A percentile compares a stretch with the other conserved stretches of the same genome.
Conservation (phyloP, 2,797 vertebrate species). For the Scolopax rusticola region DNA sequence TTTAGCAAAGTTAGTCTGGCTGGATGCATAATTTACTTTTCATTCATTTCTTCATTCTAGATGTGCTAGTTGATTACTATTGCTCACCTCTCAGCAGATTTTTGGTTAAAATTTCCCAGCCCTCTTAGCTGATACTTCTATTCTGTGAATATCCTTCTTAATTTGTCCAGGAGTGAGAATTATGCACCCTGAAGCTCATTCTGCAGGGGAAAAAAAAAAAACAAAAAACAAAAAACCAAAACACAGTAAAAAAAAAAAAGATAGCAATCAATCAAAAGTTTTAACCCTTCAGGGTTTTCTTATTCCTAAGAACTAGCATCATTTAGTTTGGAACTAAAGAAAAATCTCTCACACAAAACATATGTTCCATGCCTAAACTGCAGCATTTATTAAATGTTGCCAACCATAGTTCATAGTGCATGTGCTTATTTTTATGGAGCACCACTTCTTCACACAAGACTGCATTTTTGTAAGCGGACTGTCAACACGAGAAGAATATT, state of each 20-base stretch:
- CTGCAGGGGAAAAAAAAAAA: not conserved
- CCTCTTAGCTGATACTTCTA: not conserved
- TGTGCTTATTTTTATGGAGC: not conserved
- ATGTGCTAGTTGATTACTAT: not conserved
- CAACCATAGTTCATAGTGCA: not conserved
- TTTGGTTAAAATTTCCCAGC: not conserved
- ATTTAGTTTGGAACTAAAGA: not conserved
- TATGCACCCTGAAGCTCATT: not conserved
- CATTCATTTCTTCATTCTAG: not conserved
- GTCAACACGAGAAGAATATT: not conserved
- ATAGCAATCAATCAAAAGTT: not conserved
- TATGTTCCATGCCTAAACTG: not conserved
- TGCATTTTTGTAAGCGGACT: not conserved
- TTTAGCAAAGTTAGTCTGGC: slow-evolving; percentile 19
- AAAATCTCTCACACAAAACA: not conserved
- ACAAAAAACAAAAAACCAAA: not conserved
- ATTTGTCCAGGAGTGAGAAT: not conserved
- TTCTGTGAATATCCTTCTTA: not conserved
- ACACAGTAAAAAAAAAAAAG: not conserved
- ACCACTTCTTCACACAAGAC: not conserved
- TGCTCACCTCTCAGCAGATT: not conserved
- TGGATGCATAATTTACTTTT: slow-evolving; percentile 2
- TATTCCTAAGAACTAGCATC: not conserved
- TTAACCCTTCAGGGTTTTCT: not conserved
- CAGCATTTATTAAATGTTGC: slow-evolving; percentile 18